Evolutionary conservation across 2,113 vertebrate species (phyloP).

Genomic region (Saccopteryx bilineata): DNA sequence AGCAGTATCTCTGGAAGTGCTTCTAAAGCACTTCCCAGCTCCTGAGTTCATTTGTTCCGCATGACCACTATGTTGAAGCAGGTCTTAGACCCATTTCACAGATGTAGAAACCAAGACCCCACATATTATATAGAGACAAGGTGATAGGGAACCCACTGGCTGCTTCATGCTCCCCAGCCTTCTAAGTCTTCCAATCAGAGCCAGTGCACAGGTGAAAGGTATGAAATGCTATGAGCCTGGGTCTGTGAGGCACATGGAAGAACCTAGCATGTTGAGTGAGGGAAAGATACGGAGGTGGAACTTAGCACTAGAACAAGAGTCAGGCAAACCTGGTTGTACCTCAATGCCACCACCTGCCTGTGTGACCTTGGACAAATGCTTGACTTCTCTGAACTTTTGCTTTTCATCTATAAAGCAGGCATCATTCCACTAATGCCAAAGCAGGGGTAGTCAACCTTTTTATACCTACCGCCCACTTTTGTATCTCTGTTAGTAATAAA

Average conservation of each 20-base stretch:
- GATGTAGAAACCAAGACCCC: background rate
- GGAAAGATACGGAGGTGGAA: background rate
- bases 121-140: background rate
- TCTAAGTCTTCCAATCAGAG: background rate
- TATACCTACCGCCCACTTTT: no score
- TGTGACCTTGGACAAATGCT: background rate
- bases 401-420: background rate
- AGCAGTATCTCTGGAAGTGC: background rate
- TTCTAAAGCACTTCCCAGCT: background rate
- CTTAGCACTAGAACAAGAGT: background rate
- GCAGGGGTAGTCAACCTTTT: no score
- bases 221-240: background rate
- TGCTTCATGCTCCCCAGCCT: background rate
- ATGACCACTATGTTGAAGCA: background rate
- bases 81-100: background rate
- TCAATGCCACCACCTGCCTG: background rate
- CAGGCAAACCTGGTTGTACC: background rate
- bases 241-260: background rate
- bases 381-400: background rate
- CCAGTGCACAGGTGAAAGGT: background rate
- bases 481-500: no score
- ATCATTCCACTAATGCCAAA: background rate
- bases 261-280: background rate
- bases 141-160: background rate
- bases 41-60: background rate